Evolutionary conservation across 2,888 invertebrate genomes (phyloP), one percentile per base, ranked within the genome.

Genomic region (Drosophila fulvimacula): DNA sequence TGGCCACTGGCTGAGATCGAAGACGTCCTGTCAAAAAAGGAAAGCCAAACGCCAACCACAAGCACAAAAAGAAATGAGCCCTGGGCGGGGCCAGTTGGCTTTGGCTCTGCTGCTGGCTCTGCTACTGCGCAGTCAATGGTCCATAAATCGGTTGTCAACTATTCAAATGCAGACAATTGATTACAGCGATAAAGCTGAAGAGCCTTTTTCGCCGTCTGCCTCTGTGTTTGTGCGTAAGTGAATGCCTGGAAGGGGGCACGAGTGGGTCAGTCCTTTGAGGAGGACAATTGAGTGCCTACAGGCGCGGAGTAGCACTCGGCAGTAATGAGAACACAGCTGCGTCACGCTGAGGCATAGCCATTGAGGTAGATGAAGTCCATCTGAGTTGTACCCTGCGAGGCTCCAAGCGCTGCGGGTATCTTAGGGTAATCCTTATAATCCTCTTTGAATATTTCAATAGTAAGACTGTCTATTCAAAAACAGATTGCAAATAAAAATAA

Each of bases 101-200:
- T 51, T 65, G 74, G 64, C 11, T 19, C 41, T 41, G 39, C 41
- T 21, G 36, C 60, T 41, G 57, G 41, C 51, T 53, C 64, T 60
- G 79, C 66, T 66, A 69, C 81, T 86, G 86, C 73, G 80, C 79
- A 85, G 76, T 83, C 83, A 87, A 87, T 88, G 88, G 82, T 80
- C 83, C 89, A 88, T 88, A 88, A 88, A 88, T 88, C 88, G 89
- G 79, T 88, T 89, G 89, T 84, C 89, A 86, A 86, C 89, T 82
- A 89, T 88, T 89, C 89, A 88, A 87, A 86, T 84, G 82, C 88
- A 80, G 81, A 84, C 75, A 84, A 88, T 82, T 88, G 86, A 88
- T 86, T 86, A 86, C 87, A 76, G 87, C 87, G 82, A 86, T 86
- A 86, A 84, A 84, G 84, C 79, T 83, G 83, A 83, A 85, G 86